These are phyloP conservation scores for Congeria kusceri DNA, from an alignment of 2,888 invertebrate genomes.

Conservation along the genomic window DNA sequence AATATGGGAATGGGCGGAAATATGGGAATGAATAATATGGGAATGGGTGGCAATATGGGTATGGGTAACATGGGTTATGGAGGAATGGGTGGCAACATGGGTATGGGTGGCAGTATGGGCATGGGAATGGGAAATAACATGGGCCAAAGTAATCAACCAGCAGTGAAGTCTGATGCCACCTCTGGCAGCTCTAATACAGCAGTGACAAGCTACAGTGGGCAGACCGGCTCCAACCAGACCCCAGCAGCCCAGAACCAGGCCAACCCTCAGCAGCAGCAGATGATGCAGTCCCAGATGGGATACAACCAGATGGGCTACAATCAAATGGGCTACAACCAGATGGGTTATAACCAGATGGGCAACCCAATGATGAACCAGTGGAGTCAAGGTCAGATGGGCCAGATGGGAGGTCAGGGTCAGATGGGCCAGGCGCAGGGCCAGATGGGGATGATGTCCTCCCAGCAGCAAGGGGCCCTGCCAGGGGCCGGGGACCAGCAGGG, in stretches of 20 bases:
- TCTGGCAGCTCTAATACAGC: not conserved
- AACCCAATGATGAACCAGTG: constrained; percentile 9
- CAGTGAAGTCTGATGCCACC: not conserved
- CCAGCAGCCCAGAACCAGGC: too few species aligned
- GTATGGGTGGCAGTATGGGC: constrained; percentile 20
- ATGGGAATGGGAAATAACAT: constrained; percentile 12
- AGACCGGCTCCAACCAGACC: not conserved
- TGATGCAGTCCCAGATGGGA: constrained; percentile 2
- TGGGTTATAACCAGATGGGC: constrained; percentile 9
- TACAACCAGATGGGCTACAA: constrained; percentile 23
- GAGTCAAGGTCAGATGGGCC: constrained; percentile 28
- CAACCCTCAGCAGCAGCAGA: not conserved
- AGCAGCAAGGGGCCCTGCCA: not conserved
- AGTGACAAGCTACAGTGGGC: not conserved
- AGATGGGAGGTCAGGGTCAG: constrained; percentile 21
- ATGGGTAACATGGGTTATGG: constrained; percentile 28
- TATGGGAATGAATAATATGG: constrained; percentile 17
- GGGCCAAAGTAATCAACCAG: not conserved
- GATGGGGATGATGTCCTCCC: constrained; percentile 11
- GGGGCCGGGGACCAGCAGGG: not conserved
- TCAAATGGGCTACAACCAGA: constrained; percentile 9
- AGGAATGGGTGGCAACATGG: constrained; percentile 25
- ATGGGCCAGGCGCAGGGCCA: constrained; percentile 25
- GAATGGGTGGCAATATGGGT: constrained; percentile 24
- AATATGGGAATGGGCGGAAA: constrained; percentile 32